phyloP scores from a whole-genome alignment of 2,888 invertebrate species.

The Perdita meconis region DNA sequence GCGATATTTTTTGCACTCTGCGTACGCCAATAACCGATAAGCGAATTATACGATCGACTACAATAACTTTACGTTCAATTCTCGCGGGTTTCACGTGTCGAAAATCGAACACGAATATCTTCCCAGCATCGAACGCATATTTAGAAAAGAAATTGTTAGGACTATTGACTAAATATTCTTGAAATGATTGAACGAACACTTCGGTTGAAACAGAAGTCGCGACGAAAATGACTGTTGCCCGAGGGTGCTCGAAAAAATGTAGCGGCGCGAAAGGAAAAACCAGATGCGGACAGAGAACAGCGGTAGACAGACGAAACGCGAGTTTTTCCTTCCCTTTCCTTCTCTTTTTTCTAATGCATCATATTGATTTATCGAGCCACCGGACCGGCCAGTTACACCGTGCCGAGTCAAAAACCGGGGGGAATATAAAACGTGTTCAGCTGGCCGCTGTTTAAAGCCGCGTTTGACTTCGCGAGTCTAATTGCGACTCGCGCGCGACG shows the following conservation, averaged over 20 bases:
- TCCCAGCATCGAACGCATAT: too few relatives aligned
- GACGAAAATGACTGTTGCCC: conserved; percentile 12
- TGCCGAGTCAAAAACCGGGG: conserved; percentile 17
- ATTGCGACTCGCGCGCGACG: conserved; percentile 22
- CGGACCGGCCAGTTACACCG: neutral
- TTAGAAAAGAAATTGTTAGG: neutral
- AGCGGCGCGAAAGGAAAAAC: neutral
- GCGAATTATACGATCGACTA: neutral
- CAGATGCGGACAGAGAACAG: neutral
- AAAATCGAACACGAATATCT: neutral
- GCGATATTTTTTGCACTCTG: neutral
- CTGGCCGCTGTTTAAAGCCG: conserved; percentile 19
- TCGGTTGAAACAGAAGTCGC: neutral
- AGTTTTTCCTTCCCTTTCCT: neutral
- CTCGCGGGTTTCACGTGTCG: too few relatives aligned
- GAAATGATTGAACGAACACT: neutral
- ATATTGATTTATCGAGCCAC: conserved; percentile 44
- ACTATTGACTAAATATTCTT: neutral
- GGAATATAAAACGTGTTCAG: conserved; percentile 8
- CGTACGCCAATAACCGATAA: neutral
- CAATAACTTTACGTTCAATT: neutral
- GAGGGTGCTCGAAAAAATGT: conserved; percentile 4
- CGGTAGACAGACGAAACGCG: neutral
- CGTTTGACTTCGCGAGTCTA: conserved; percentile 35
- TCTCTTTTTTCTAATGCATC: conserved; percentile 9